Conservation (phyloP, 2,797 vertebrate genomes). For the Pempheris klunzingeri region DNA sequence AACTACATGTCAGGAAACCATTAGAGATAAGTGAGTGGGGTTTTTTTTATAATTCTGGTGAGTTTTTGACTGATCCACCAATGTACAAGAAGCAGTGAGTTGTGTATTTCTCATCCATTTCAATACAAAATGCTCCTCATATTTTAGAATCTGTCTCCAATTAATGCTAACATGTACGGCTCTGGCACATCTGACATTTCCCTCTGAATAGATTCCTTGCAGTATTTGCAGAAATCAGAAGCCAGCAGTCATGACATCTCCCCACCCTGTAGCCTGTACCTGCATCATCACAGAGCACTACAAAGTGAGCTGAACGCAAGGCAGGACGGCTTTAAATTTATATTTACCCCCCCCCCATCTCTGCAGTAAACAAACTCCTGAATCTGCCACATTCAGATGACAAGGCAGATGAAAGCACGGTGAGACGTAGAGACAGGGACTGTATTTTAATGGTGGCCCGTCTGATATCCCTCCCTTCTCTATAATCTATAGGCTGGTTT, state of each 20-base stretch:
- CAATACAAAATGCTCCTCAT: conserved; percentile 10
- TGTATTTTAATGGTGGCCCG: conserved; percentile 54
- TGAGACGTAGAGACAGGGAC: conserved; percentile 40
- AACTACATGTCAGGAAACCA: background rate
- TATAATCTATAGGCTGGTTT: conserved; percentile 76
- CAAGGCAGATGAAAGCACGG: conserved; percentile 71
- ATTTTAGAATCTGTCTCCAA: conserved; percentile 53
- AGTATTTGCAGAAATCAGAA: conserved; percentile 51
- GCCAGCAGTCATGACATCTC: conserved; percentile 53
- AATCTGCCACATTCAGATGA: conserved; percentile 62
- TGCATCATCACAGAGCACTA: conserved; percentile 50
- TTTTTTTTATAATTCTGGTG: background rate
- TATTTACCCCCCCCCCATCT: conserved; percentile 40
- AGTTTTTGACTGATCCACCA: background rate
- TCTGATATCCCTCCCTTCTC: conserved; percentile 49
- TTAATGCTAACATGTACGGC: conserved; percentile 38
- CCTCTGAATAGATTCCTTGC: conserved; percentile 56
- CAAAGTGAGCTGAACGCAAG: conserved; percentile 58
- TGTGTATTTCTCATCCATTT: conserved; percentile 24
- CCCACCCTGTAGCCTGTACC: conserved; percentile 63
- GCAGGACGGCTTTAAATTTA: conserved; percentile 53
- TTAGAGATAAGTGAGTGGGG: background rate
- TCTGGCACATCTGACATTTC: conserved; percentile 57
- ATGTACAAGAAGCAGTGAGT: background rate
- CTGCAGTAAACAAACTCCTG: conserved; percentile 38